phyloP scores from a whole-genome alignment of 2,888 invertebrate genomes.

The Hyposoter didymator region DNA sequence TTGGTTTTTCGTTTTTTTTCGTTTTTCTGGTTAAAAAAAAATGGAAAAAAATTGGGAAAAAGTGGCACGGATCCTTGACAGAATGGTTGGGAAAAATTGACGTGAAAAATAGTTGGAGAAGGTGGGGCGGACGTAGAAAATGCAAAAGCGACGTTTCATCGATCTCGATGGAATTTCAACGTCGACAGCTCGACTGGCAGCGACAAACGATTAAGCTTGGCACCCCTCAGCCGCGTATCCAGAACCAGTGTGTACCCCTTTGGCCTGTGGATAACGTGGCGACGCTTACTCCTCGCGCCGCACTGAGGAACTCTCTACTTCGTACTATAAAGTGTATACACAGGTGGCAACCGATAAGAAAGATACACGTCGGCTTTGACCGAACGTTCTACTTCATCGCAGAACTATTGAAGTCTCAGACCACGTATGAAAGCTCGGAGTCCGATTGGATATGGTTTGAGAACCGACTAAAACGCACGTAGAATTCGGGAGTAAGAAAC shows the following conservation, averaged over 20 bases:
- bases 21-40: no score
- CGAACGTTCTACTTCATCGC: conserved; percentile 50
- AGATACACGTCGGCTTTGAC: conserved; percentile 61
- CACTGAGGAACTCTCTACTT: background rate
- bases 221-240: background rate
- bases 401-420: conserved; percentile 36
- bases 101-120: no score
- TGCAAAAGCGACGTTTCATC: conserved; percentile 36
- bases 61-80: no score
- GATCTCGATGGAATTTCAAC: conserved; percentile 60
- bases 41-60: no score
- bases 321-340: background rate
- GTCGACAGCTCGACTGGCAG: conserved; percentile 42
- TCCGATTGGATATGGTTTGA: conserved; percentile 33
- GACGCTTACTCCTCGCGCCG: conserved; percentile 7
- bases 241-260: conserved; percentile 38
- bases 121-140: background rate
- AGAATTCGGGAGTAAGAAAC: conserved; percentile 39
- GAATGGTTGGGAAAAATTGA: no score
- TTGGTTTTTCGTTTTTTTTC: no score
- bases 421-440: conserved; percentile 43
- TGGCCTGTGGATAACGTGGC: conserved; percentile 41
- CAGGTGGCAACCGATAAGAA: conserved; percentile 57
- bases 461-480: conserved; percentile 26
- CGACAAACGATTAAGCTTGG: conserved; percentile 56